phyloP scores from a whole-genome alignment of 2,888 invertebrate genomes.

The Pyrgus malvae region DNA sequence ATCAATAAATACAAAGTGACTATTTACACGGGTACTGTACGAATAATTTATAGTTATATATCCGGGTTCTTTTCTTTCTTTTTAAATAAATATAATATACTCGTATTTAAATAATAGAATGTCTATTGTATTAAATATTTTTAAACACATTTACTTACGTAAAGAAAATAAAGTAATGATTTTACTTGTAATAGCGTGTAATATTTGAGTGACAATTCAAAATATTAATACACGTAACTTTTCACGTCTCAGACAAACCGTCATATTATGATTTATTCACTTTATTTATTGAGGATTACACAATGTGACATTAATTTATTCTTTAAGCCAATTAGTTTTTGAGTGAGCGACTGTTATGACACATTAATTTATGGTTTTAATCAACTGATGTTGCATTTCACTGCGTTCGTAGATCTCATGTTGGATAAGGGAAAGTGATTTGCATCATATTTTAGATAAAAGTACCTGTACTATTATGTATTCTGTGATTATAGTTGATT shows the following conservation, averaged over 20 bases:
- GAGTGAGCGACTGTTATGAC: conserved; percentile 23
- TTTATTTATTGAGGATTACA: conserved; percentile 24
- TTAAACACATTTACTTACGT: too few species aligned
- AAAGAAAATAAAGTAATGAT: neutral
- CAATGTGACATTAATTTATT: conserved; percentile 25
- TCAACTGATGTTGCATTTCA: conserved; percentile 24
- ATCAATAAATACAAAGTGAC: too few species aligned
- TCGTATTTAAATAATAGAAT: too few species aligned
- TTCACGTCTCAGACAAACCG: conserved; percentile 1
- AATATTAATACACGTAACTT: neutral
- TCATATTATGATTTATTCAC: conserved; percentile 20
- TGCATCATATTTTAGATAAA: neutral
- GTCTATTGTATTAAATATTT: too few species aligned
- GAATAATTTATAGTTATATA: too few species aligned
- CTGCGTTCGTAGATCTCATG: conserved; percentile 16
- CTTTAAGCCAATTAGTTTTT: conserved; percentile 23
- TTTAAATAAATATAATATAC: too few species aligned
- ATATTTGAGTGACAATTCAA: conserved; percentile 4
- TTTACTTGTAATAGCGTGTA: conserved; percentile 3
- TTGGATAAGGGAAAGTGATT: conserved; percentile 11
- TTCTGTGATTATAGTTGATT: too few species aligned
- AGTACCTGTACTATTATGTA: too few species aligned
- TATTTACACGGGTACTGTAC: too few species aligned
- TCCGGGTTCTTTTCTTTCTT: too few species aligned
- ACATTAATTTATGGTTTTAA: conserved; percentile 20